Percentiles rank a stretch among this genome's conserved stretches.
These are phyloP conservation scores for Bombus affinis DNA, from an alignment of 1,140 invertebrate species.

Conservation along the genomic window DNA sequence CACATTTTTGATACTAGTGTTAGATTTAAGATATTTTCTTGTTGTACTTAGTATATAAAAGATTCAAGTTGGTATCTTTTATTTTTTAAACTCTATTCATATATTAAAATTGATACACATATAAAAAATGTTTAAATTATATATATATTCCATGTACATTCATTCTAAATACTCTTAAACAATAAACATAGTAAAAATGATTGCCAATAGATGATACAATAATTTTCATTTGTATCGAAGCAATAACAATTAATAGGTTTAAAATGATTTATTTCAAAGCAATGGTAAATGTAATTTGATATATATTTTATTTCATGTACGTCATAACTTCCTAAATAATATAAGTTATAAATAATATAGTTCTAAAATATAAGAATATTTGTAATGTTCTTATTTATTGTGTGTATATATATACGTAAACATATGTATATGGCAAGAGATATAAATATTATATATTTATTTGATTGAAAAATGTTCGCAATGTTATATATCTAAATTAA, in stretches of 20 bases:
- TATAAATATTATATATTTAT: slow-evolving; percentile 8
- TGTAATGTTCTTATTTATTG: neutral
- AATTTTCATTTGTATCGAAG: neutral
- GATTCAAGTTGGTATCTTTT: neutral
- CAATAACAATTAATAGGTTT: slow-evolving; percentile 2
- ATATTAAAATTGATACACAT: neutral
- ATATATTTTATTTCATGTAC: neutral
- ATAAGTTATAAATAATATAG: neutral
- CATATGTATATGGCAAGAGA: neutral
- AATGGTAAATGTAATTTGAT: neutral
- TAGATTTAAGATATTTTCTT: slow-evolving; percentile 11
- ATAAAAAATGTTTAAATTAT: slow-evolving; percentile 13
- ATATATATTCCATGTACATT: slow-evolving; percentile 29
- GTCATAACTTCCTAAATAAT: neutral
- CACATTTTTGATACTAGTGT: slow-evolving; percentile 23
- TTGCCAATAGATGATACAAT: neutral
- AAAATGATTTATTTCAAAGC: neutral
- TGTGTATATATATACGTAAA: neutral
- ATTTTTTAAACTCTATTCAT: neutral
- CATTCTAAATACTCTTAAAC: slow-evolving; percentile 18
- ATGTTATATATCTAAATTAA: neutral
- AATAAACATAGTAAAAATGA: neutral
- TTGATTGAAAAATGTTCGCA: neutral
- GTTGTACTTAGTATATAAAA: slow-evolving; percentile 23
- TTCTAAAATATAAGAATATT: slow-evolving; percentile 3